A percentile compares a stretch with the other conserved stretches of the same genome.
phyloP scores from a whole-genome alignment of 1,140 invertebrate species.

The Rhyacophila brunnea region DNA sequence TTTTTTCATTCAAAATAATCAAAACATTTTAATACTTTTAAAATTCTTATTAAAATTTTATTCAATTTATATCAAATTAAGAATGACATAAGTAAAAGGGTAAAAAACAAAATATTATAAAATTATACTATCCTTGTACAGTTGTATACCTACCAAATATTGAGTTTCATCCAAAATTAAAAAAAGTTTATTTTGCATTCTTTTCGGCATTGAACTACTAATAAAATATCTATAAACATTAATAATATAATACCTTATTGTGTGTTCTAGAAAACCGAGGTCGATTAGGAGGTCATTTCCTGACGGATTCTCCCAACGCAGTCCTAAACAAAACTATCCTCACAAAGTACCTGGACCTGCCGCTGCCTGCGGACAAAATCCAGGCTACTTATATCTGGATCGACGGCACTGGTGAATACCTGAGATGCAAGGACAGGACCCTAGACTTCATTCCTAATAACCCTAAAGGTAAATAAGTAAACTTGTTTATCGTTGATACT shows the following conservation, averaged over 20 bases:
- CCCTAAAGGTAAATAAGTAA: slow-evolving; percentile 58
- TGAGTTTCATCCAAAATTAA: not conserved
- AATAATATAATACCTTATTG: not conserved
- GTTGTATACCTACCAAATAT: not conserved
- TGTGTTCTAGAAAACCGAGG: slow-evolving; percentile 1
- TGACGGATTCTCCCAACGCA: slow-evolving; percentile 50
- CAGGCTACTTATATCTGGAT: slow-evolving; percentile 87
- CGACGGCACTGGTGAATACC: slow-evolving; percentile 79
- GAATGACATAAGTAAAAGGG: no score
- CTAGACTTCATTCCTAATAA: slow-evolving; percentile 68
- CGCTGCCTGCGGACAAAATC: slow-evolving; percentile 66
- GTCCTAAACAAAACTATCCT: slow-evolving; percentile 65
- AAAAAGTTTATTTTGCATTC: not conserved
- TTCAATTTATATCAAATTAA: no score
- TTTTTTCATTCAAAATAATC: no score
- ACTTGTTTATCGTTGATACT: no score
- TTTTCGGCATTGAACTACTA: not conserved
- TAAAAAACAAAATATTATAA: no score
- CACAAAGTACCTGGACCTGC: slow-evolving; percentile 69
- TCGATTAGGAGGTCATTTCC: slow-evolving; percentile 12
- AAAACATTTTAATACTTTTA: no score
- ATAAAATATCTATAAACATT: not conserved
- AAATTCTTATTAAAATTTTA: no score
- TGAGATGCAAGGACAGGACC: slow-evolving; percentile 79
- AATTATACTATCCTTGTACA: no score